phyloP scores from a whole-genome alignment of 2,113 vertebrate genomes.

The Cyrtonyx montezumae region DNA sequence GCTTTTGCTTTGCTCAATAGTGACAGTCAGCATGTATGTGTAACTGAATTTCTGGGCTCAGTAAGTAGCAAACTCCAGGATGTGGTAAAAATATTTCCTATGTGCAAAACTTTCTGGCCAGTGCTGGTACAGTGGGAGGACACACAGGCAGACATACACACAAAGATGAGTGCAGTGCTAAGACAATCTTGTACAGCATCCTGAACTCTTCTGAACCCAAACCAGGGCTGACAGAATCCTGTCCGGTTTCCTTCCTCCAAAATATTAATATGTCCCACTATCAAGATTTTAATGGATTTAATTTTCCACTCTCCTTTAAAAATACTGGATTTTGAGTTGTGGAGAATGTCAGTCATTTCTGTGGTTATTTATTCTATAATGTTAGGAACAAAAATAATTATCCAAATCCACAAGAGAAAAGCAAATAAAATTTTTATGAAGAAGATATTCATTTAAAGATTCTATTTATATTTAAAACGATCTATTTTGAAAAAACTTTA shows the following conservation, averaged over 20 bases:
- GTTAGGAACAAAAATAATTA: not conserved
- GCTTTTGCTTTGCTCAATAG: not conserved
- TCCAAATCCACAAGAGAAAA: not conserved
- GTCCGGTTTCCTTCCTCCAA: not conserved
- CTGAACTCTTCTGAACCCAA: not conserved
- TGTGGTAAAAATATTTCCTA: not conserved
- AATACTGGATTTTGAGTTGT: not conserved
- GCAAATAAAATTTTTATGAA: not conserved
- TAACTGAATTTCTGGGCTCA: not conserved
- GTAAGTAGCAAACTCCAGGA: not conserved
- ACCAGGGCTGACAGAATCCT: not conserved
- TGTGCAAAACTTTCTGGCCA: not conserved
- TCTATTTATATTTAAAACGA: not conserved
- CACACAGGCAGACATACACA: accelerated
- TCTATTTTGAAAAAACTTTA: not conserved
- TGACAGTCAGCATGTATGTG: not conserved
- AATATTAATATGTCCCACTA: not conserved
- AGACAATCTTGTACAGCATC: not conserved
- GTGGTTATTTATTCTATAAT: not conserved
- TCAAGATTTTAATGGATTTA: not conserved
- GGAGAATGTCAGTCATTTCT: not conserved
- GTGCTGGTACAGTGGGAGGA: not conserved
- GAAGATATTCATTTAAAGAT: not conserved
- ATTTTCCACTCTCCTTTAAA: not conserved
- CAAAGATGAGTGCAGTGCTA: not conserved